Evolutionary conservation across 1,140 invertebrate genomes (phyloP).

Genomic region (Epicauta chinensis): DNA sequence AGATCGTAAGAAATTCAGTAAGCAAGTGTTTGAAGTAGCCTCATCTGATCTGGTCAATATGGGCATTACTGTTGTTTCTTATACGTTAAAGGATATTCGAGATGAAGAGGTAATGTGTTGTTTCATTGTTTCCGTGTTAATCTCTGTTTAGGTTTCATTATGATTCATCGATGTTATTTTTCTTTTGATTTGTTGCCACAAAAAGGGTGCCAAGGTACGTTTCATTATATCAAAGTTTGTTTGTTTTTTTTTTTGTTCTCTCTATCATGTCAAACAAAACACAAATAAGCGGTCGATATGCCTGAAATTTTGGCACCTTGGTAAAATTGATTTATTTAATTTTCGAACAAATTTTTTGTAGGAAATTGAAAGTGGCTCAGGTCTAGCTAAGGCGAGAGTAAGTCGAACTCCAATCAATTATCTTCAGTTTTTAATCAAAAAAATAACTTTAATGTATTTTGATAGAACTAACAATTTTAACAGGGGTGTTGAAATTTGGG

Average conservation of each 20-base stretch:
- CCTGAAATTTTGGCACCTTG: background rate
- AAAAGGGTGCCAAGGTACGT: conserved; percentile 50
- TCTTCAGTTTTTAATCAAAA: no score
- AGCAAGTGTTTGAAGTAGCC: conserved; percentile 91
- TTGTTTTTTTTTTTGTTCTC: conserved; percentile 2
- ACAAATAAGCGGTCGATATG: no score
- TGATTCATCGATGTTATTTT: conserved; percentile 18
- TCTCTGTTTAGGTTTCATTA: conserved; percentile 7
- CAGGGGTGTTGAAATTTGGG: no score
- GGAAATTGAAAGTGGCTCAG: no score
- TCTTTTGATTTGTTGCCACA: conserved; percentile 36
- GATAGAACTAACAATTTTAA: no score
- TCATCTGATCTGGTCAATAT: conserved; percentile 95
- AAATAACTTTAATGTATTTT: no score
- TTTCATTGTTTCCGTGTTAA: background rate
- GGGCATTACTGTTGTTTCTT: conserved; percentile 97
- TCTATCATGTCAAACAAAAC: no score
- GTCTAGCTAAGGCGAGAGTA: no score
- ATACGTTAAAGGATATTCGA: conserved; percentile 94
- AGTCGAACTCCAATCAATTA: no score
- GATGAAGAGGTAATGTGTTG: conserved; percentile 83
- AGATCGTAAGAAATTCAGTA: conserved; percentile 97
- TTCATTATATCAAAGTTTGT: conserved; percentile 9
- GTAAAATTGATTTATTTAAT: background rate
- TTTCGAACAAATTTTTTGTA: background rate